Conservation (phyloP, 2,113 vertebrate species). For the Bos indicus region DNA sequence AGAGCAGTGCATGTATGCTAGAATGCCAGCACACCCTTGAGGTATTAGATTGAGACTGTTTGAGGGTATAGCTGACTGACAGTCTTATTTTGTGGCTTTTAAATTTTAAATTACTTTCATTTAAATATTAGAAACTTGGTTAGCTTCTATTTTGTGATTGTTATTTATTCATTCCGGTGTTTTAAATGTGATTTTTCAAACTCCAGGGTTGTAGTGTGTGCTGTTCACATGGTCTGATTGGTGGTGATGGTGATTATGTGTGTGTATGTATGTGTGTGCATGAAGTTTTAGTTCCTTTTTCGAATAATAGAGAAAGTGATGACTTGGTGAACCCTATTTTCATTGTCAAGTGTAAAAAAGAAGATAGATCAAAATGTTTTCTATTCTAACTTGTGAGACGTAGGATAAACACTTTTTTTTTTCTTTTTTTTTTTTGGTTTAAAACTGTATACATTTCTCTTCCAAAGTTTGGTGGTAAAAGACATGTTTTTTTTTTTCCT, state of each 20-base stretch:
- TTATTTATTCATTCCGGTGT: constrained; percentile 5
- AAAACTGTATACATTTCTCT: neutral
- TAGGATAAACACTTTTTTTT: neutral
- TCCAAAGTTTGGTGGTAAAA: constrained; percentile 7
- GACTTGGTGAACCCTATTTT: neutral
- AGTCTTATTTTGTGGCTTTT: neutral
- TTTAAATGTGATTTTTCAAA: constrained; percentile 22
- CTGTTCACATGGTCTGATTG: neutral
- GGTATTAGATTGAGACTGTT: neutral
- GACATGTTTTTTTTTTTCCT: fast-evolving
- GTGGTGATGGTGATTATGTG: neutral
- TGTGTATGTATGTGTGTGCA: neutral
- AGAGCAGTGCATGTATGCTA: neutral
- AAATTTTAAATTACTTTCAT: constrained; percentile 26
- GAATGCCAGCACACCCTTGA: neutral
- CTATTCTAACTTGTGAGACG: neutral
- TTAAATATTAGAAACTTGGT: neutral
- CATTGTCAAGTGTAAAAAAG: neutral
- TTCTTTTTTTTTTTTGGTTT: neutral
- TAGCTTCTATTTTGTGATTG: neutral
- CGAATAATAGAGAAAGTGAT: neutral
- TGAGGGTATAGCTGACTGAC: neutral
- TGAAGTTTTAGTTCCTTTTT: neutral
- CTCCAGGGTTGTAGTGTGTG: neutral
- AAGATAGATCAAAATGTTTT: neutral